Base-by-base conservation (phyloP, 1,140 invertebrate species). In the Rhopalosiphum maidis region DNA sequence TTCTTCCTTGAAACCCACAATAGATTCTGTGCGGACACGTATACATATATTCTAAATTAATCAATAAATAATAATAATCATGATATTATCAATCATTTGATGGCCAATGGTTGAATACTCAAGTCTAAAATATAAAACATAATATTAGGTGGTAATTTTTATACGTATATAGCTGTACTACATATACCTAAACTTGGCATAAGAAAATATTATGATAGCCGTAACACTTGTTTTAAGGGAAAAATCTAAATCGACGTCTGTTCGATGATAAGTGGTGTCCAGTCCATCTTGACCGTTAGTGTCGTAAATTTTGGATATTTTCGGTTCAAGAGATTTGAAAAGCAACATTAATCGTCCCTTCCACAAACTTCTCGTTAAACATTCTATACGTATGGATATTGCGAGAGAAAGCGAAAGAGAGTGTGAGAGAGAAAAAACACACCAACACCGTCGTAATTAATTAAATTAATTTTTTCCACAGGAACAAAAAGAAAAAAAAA, bases 391-490 rank as follows among this genome's bases (percentile, higher is more conserved):
- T 35, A 68, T n/a, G 37, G 35, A 35, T 77, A 15, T 77, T 6
- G 15, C 30, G 30, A n/a, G 60, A 77, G 30, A 1, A 77, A 77
- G 30, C 4, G 60, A 77, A 15, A n/a, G 30, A 68, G 60, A n/a
- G 60, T 68, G 60, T 43, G 54, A 11, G 60, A 55, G 51, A 60
- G 5, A 37, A 89, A 41, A 90, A 41, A 93, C 35, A 86, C 48
- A 51, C 35, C n/a, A 86, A 86, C 82, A 55, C 82, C 48, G 41
- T 86, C 91, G 91, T 93, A 93, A 93, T 93, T 93, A 93, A 93
- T 93, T 93, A 93, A 93, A 93, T 93, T 93, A 93, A 93, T 93
- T 86, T 93, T 77, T 93, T 93, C 91, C 82, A 55, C 37, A 37
- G 35, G 55, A 82, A 93, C 82, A 85, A 93, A 85, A 93, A 93